Percentiles rank a stretch among this genome's conserved stretches.
Evolutionary conservation across 2,888 invertebrate species (phyloP).

Genomic region (Pterostichus madidus): DNA sequence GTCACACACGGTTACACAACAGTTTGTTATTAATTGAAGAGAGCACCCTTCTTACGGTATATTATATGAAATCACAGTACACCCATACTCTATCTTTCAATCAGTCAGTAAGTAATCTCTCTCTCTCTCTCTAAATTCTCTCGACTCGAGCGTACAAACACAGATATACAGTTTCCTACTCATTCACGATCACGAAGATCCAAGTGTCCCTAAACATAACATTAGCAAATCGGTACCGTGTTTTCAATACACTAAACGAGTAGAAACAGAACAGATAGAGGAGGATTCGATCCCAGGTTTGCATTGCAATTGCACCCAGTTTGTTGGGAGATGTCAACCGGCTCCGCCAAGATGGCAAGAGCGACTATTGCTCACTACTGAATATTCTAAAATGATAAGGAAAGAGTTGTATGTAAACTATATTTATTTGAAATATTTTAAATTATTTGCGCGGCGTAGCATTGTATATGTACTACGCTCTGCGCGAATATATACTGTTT

Average conservation of each 20-base stretch:
- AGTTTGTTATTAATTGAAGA: slow-evolving; percentile 25
- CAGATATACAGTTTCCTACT: slow-evolving; percentile 33
- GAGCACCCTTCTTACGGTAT: slow-evolving; percentile 43
- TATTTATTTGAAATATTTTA: slow-evolving; percentile 75
- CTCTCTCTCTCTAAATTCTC: slow-evolving; percentile 33
- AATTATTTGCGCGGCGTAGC: slow-evolving; percentile 65
- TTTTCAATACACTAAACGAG: background rate
- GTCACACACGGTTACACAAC: slow-evolving; percentile 32
- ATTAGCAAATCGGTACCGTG: slow-evolving; percentile 46
- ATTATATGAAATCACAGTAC: slow-evolving; percentile 8
- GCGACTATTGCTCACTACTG: slow-evolving; percentile 78
- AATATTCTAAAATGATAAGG: slow-evolving; percentile 78
- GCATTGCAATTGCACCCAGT: slow-evolving; percentile 37
- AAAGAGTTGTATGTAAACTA: slow-evolving; percentile 76
- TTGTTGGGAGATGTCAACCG: slow-evolving; percentile 39
- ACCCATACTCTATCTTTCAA: too few relatives aligned
- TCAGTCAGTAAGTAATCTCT: slow-evolving; percentile 40
- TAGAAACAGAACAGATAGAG: slow-evolving; percentile 24
- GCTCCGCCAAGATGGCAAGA: slow-evolving; percentile 70
- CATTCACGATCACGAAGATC: slow-evolving; percentile 46
- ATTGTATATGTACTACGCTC: slow-evolving; percentile 76
- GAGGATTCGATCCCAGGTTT: slow-evolving; percentile 45
- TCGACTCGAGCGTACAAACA: slow-evolving; percentile 50
- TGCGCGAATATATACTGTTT: slow-evolving; percentile 77
- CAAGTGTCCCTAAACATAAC: slow-evolving; percentile 47